phyloP scores from a whole-genome alignment of 2,888 invertebrate genomes.

The Polydrusus cervinus region DNA sequence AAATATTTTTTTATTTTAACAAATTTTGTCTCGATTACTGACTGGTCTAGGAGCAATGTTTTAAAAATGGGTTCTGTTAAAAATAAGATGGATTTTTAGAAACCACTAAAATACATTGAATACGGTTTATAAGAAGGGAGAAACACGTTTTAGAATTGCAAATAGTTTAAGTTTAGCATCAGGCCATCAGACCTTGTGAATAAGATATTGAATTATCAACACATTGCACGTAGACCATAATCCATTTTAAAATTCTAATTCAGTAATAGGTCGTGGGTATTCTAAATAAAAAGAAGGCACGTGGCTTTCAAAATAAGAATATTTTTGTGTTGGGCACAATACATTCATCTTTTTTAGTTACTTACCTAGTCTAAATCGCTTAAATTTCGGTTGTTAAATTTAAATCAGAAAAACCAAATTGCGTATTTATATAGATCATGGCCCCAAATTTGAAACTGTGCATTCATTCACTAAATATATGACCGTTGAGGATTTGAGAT shows the following conservation, averaged over 20 bases:
- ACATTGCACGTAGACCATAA: constrained; percentile 7
- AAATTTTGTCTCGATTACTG: too few relatives aligned
- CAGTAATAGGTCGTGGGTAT: background rate
- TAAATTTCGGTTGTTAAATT: background rate
- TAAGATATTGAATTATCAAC: background rate
- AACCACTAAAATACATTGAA: too few relatives aligned
- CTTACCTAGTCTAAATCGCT: background rate
- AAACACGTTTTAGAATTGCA: background rate
- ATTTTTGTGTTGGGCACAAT: background rate
- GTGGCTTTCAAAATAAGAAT: background rate
- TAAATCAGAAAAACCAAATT: background rate
- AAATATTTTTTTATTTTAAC: too few relatives aligned
- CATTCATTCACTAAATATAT: too few relatives aligned
- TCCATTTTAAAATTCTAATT: constrained; percentile 10
- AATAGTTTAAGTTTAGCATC: background rate
- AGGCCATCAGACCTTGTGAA: constrained; percentile 11
- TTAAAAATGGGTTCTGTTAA: too few relatives aligned
- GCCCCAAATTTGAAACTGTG: too few relatives aligned
- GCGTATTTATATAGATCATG: background rate
- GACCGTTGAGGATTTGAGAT: too few relatives aligned
- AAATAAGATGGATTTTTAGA: too few relatives aligned
- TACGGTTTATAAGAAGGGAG: background rate
- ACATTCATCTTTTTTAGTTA: background rate
- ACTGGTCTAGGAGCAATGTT: too few relatives aligned
- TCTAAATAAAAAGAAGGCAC: background rate